A percentile compares a stretch with the other conserved stretches of the same genome.
Evolutionary conservation across 1,140 invertebrate species (phyloP).

Genomic region (Temnothorax longispinosus): DNA sequence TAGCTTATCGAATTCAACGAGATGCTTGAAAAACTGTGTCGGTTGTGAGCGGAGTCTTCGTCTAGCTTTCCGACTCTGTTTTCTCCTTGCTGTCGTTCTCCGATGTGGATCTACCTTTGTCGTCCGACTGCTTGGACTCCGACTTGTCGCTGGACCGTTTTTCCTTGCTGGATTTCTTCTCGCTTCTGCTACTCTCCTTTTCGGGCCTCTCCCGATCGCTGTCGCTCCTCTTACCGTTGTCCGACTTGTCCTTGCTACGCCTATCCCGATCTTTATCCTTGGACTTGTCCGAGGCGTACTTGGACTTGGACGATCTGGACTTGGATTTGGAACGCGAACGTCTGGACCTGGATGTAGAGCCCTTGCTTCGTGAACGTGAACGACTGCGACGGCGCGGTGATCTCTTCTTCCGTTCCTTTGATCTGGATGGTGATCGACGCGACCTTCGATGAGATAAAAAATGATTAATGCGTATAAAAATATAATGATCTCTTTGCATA

Average conservation of each 20-base stretch:
- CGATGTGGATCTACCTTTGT: slow-evolving; percentile 77
- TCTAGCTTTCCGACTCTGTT: slow-evolving; percentile 77
- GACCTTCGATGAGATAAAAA: slow-evolving; percentile 63
- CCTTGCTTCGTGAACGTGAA: slow-evolving; percentile 86
- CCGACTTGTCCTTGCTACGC: slow-evolving; percentile 84
- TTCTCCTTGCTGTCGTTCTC: slow-evolving; percentile 82
- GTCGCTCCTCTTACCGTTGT: slow-evolving; percentile 83
- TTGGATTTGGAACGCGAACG: slow-evolving; percentile 84
- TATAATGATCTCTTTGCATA: neutral
- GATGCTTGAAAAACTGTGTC: slow-evolving; percentile 6
- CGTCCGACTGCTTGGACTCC: slow-evolving; percentile 76
- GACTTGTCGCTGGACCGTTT: slow-evolving; percentile 78
- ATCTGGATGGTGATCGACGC: slow-evolving; percentile 87
- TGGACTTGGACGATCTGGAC: slow-evolving; percentile 82
- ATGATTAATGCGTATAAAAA: neutral
- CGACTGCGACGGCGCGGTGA: slow-evolving; percentile 83
- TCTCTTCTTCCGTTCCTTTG: slow-evolving; percentile 83
- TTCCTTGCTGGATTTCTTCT: slow-evolving; percentile 82
- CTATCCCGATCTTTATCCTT: slow-evolving; percentile 83
- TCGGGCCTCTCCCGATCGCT: slow-evolving; percentile 73
- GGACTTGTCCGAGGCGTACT: slow-evolving; percentile 83
- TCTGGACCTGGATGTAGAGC: slow-evolving; percentile 83
- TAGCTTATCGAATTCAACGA: slow-evolving; percentile 58
- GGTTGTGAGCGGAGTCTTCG: neutral
- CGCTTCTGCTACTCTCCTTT: slow-evolving; percentile 76